Evolutionary conservation across 1,140 invertebrate genomes (phyloP), one percentile per base, ranked within the genome.

Genomic region (Neodiprion pinetum): DNA sequence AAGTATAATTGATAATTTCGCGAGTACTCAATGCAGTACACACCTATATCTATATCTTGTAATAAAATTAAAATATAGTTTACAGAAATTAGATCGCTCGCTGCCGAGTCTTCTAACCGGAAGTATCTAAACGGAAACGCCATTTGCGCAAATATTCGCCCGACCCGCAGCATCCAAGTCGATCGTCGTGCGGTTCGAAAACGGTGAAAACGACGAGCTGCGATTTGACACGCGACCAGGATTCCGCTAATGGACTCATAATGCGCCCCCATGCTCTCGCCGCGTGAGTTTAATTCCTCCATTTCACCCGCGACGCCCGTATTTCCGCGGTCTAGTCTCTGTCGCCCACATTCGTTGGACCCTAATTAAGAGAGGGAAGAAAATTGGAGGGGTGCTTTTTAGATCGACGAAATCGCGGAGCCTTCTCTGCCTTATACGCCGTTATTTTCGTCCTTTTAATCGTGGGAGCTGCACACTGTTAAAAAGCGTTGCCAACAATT

Each of bases 201-300:
- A 12, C 3, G 53, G n/a, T 4, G n/a, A 61, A 9, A 61, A 61
- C n/a, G n/a, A 61, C 9, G 11, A 9, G 9, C 53, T 61, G 53
- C 53, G 53, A 61, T 61, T 61, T 17, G 53, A 61, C 53, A 61
- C 53, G 53, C 53, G 53, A 61, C 53, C 53, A 61, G 28, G 28
- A 40, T 40, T 40, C 11, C 53, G 11, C 53, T 61, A 61, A 61
- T 61, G 53, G 53, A 61, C 53, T 61, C 53, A 61, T 61, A 61
- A 61, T 61, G 53, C 11, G 53, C 53, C 53, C 53, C 11, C 53
- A 61, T 61, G n/a, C 53, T 40, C 28, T 61, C 53, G 53, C 53
- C 53, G n/a, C 53, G 53, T 17, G 53, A 61, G 11, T 61, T 61
- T 61, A 14, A 61, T 61, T 17, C 3, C 9, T 61, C 11, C n/a